Conservation (phyloP, 2,797 vertebrate species). For the Enteromius unitaeniatus region DNA sequence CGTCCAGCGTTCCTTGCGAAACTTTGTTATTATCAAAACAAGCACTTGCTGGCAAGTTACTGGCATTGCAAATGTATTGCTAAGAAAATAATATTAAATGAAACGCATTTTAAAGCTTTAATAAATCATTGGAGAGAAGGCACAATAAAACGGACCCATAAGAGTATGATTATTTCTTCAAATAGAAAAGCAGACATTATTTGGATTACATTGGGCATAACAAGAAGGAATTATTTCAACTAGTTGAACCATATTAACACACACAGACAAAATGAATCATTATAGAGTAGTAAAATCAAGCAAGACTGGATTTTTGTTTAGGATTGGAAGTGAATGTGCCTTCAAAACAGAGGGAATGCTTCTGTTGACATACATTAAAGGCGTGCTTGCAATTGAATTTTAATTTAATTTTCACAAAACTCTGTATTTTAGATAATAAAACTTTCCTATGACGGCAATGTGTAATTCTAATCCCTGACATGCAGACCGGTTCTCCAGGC, state of each 20-base stretch:
- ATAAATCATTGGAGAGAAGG: neutral
- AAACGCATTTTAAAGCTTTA: neutral
- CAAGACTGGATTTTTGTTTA: neutral
- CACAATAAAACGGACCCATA: neutral
- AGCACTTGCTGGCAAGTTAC: neutral
- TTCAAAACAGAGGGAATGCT: neutral
- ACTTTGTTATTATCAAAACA: too few species aligned
- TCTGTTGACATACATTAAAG: neutral
- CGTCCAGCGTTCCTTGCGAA: too few species aligned
- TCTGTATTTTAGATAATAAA: neutral
- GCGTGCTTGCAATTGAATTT: neutral
- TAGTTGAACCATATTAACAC: neutral
- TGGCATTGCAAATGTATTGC: neutral
- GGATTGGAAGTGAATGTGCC: neutral
- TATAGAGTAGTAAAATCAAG: neutral
- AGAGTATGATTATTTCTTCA: neutral
- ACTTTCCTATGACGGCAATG: neutral
- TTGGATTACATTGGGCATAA: neutral
- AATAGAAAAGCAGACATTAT: neutral
- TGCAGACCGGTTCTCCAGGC: neutral
- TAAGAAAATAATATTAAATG: neutral
- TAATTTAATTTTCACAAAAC: neutral
- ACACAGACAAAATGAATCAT: neutral
- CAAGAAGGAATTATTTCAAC: neutral
- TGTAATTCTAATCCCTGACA: slow-evolving; percentile 13